Percentiles rank a stretch among this genome's conserved stretches.
Evolutionary conservation across 2,113 vertebrate genomes (phyloP).

Genomic region (Theristicus caerulescens): DNA sequence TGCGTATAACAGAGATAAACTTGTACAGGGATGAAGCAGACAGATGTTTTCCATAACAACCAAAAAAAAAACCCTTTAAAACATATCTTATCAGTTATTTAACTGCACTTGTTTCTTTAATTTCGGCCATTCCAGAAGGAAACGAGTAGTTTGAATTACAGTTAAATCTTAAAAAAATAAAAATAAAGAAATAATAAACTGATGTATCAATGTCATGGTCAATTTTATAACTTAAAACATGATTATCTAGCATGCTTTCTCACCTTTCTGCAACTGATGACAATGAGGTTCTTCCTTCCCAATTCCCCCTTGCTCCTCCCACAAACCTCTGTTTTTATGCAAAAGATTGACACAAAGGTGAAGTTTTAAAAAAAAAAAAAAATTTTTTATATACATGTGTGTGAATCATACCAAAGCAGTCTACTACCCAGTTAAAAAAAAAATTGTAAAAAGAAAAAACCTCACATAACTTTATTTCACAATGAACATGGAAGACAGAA

Average conservation of each 20-base stretch:
- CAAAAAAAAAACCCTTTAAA: neutral
- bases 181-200: neutral
- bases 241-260: neutral
- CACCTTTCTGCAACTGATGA: neutral
- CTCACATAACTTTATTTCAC: neutral
- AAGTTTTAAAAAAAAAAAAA: neutral
- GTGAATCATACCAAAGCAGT: neutral
- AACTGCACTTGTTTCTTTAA: neutral
- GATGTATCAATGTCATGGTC: neutral
- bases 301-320: neutral
- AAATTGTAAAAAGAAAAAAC: neutral
- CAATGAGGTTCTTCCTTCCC: neutral
- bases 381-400: neutral
- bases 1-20: neutral
- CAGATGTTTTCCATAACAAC: neutral
- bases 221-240: neutral
- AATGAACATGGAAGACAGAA: neutral
- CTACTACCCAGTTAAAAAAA: neutral
- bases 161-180: neutral
- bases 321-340: neutral
- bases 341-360: neutral
- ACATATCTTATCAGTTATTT: neutral
- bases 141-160: neutral
- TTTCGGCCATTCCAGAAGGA: neutral
- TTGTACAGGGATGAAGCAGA: neutral